Evolutionary conservation across 2,797 vertebrate genomes (phyloP).

Genomic region (Oreortyx pictus): DNA sequence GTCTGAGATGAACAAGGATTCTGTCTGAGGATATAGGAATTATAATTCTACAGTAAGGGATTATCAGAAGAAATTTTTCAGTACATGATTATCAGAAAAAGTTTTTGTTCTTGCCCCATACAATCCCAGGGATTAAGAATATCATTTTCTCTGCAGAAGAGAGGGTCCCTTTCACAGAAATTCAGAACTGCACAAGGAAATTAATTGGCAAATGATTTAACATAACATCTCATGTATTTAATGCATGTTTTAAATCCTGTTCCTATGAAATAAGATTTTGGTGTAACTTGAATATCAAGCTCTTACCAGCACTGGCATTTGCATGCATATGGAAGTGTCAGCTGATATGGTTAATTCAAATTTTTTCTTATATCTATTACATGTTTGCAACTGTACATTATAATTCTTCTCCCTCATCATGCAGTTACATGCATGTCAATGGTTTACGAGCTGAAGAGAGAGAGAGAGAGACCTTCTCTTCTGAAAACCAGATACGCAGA

Average conservation of each 20-base stretch:
- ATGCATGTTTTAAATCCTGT: background rate
- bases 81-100: background rate
- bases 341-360: background rate
- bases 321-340: accelerated
- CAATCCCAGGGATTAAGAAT: background rate
- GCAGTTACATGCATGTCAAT: background rate
- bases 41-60: background rate
- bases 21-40: background rate
- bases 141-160: background rate
- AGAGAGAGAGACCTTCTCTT: too few relatives aligned
- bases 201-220: background rate
- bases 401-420: background rate
- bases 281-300: background rate
- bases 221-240: background rate
- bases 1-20: background rate
- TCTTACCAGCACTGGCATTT: background rate
- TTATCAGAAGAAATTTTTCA: background rate
- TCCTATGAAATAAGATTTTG: background rate
- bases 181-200: background rate
- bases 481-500: too few relatives aligned
- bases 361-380: background rate
- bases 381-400: background rate
- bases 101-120: background rate
- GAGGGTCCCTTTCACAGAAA: background rate
- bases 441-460: too few relatives aligned